These are phyloP conservation scores for Drosophila borealis DNA, from an alignment of 2,888 invertebrate genomes.

Conservation along the genomic window DNA sequence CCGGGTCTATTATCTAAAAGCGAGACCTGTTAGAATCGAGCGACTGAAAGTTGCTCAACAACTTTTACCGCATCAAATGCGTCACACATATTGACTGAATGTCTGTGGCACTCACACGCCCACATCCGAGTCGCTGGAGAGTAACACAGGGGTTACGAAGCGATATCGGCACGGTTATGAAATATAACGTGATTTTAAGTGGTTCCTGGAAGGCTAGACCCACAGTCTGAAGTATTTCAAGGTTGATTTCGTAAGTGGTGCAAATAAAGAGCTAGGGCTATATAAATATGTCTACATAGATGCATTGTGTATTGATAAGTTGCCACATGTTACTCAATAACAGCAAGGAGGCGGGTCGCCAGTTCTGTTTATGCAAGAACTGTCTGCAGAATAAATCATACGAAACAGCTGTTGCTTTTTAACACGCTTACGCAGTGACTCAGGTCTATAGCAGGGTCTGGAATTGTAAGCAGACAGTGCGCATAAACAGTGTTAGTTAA, in stretches of 20 bases:
- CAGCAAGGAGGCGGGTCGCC: too few species aligned
- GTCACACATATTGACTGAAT: conserved; percentile 37
- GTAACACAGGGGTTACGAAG: too few species aligned
- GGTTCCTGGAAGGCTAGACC: conserved; percentile 11
- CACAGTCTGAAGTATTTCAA: conserved; percentile 23
- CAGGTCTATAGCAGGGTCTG: not conserved
- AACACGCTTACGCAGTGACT: not conserved
- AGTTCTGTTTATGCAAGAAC: not conserved
- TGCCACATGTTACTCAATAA: not conserved
- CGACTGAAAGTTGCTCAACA: conserved; percentile 43
- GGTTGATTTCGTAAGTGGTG: conserved; percentile 12
- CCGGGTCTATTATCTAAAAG: conserved; percentile 6
- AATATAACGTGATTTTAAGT: conserved; percentile 14
- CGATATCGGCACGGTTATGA: not conserved
- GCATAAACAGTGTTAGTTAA: not conserved
- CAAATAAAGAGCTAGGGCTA: not conserved
- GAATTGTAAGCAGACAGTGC: conserved; percentile 1
- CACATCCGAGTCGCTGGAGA: too few species aligned
- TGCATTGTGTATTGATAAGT: conserved; percentile 1
- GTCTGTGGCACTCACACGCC: not conserved
- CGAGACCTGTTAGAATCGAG: conserved; percentile 35
- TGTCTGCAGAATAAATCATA: not conserved
- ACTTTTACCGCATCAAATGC: conserved; percentile 26
- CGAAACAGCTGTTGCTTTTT: conserved; percentile 16
- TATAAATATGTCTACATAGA: not conserved